These are phyloP conservation scores for Dolichomitus sp. DNA, from an alignment of 2,888 invertebrate species.

Conservation along the genomic window DNA sequence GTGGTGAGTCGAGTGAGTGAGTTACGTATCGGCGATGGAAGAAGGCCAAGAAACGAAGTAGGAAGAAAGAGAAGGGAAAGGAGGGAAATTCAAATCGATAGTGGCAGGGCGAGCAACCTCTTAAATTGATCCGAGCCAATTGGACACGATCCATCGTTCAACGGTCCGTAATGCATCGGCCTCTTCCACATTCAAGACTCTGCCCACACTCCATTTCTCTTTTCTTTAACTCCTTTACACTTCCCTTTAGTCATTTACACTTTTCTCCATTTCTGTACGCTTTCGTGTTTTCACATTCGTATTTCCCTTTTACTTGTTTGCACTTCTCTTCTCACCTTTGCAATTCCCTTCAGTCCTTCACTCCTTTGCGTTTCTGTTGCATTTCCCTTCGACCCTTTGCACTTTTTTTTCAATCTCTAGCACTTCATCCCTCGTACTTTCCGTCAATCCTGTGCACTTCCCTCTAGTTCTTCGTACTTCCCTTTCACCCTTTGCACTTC, in stretches of 20 bases:
- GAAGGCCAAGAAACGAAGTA: slow-evolving; percentile 68
- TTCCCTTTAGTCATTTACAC: slow-evolving; percentile 18
- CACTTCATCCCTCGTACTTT: neutral
- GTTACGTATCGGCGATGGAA: slow-evolving; percentile 64
- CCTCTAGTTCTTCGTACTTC: too few species aligned
- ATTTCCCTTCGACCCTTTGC: slow-evolving; percentile 7
- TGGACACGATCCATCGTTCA: slow-evolving; percentile 73
- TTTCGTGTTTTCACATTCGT: slow-evolving; percentile 16
- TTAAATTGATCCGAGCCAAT: slow-evolving; percentile 74
- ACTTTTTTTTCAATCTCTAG: neutral
- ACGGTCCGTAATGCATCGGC: slow-evolving; percentile 67
- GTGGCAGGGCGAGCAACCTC: slow-evolving; percentile 66
- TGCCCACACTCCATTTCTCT: slow-evolving; percentile 16
- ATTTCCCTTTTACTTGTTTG: neutral
- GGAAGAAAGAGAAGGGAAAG: slow-evolving; percentile 51
- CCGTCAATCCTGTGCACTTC: neutral
- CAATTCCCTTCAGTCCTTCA: slow-evolving; percentile 5
- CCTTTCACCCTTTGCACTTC: neutral
- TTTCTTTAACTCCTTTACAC: slow-evolving; percentile 20
- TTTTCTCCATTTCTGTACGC: slow-evolving; percentile 25
- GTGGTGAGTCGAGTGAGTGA: slow-evolving; percentile 53
- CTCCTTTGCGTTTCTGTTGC: slow-evolving; percentile 1
- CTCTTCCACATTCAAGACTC: slow-evolving; percentile 59
- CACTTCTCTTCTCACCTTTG: slow-evolving; percentile 25
- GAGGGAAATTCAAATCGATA: slow-evolving; percentile 72